phyloP scores from a whole-genome alignment of 37 sponge, comb jelly and placozoan genomes.

The Chondrosia reniformis region DNA sequence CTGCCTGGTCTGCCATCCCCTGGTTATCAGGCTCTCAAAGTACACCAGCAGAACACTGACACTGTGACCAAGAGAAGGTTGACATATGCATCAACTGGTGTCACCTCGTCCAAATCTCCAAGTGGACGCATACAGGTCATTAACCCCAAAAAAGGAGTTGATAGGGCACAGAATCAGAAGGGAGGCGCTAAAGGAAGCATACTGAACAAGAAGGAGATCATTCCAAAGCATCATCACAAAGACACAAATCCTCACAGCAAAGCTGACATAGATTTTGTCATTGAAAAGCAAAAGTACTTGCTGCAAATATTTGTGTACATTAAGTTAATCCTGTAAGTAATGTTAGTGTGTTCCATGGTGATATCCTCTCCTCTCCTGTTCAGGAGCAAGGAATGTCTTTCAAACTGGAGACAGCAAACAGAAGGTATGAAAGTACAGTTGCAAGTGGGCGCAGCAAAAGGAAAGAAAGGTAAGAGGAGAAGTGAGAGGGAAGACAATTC shows the following conservation, averaged over 20 bases:
- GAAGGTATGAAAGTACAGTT: conserved; percentile 30
- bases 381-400: conserved; percentile 44
- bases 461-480: neutral
- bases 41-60: neutral
- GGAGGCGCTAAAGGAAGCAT: neutral
- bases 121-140: too few relatives aligned
- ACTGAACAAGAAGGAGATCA: neutral
- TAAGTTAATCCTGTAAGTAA: too few relatives aligned
- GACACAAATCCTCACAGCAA: neutral
- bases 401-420: conserved; percentile 55
- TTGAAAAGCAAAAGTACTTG: conserved; percentile 35
- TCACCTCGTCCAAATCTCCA: too few relatives aligned
- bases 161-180: too few relatives aligned
- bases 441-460: neutral
- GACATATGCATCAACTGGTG: neutral
- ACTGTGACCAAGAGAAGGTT: neutral
- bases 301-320: neutral
- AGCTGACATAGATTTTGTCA: conserved; percentile 10
- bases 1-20: neutral
- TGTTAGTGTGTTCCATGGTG: too few relatives aligned
- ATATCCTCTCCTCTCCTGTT: neutral
- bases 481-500: too few relatives aligned
- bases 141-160: neutral
- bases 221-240: neutral
- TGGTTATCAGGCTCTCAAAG: neutral